phyloP scores from a whole-genome alignment of 2,113 vertebrate genomes.

The Takifugu bimaculatus region DNA sequence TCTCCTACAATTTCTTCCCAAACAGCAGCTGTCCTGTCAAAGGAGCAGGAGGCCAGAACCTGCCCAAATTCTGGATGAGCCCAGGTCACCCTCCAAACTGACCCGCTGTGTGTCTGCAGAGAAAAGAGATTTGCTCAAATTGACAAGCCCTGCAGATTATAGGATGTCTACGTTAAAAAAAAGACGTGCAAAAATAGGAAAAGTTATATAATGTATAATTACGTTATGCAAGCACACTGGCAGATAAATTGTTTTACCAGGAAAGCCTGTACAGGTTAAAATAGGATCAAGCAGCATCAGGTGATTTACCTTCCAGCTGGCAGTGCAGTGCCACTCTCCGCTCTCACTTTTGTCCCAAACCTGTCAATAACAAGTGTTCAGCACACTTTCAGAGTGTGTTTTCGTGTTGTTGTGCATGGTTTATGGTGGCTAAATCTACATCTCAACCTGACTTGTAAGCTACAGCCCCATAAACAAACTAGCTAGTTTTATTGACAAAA shows the following conservation, averaged over 20 bases:
- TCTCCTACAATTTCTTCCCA: conserved; percentile 99
- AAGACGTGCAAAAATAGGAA: background rate
- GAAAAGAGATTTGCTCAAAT: background rate
- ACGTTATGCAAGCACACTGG: background rate
- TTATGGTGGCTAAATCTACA: too few relatives aligned
- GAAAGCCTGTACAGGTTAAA: background rate
- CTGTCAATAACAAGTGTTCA: conserved; percentile 58
- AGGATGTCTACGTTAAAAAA: background rate
- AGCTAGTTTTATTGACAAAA: background rate
- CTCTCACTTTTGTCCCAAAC: conserved; percentile 98
- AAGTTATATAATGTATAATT: background rate
- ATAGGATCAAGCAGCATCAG: background rate
- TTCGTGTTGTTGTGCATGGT: background rate
- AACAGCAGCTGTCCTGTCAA: conserved; percentile 93
- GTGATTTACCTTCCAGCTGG: conserved; percentile 92
- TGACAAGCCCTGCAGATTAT: background rate
- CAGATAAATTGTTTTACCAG: background rate
- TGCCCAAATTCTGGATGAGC: conserved; percentile 97
- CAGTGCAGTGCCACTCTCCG: conserved; percentile 95
- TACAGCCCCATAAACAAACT: background rate
- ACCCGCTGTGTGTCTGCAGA: conserved; percentile 90
- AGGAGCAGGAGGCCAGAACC: conserved; percentile 93
- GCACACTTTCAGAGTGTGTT: background rate
- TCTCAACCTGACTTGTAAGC: background rate
- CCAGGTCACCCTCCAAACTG: conserved; percentile 97